Base-by-base conservation (phyloP, 1,140 invertebrate species). In the Maniola jurtina region DNA sequence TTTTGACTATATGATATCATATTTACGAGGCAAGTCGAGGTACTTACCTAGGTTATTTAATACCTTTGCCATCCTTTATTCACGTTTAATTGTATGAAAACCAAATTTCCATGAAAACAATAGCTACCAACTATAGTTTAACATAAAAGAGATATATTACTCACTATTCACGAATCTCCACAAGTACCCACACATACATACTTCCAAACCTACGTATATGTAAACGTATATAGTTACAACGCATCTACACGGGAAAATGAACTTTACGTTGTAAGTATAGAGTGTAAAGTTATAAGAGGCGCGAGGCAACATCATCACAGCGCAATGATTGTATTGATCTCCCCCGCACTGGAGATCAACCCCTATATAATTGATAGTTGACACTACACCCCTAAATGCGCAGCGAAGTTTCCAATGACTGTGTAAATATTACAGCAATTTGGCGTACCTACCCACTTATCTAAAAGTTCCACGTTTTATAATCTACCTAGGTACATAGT, bases 241-340 rank as follows among this genome's bases (percentile, higher is more conserved):
- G 13, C 14, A 25, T 2, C 25, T 6, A 2, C 48, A 25, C 16
- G 16, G 15, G 48, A 52, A 52, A 9, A 25, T 7, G 15, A 6
- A 25, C 48, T 25, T 52, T n/a, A n/a, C n/a, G n/a, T n/a, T n/a
- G n/a, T n/a, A 16, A 16, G 15, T 14, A 55, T 55, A 55, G 6
- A 13, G 13, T 34, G 25, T n/a, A 35, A 55, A 11, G 4, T 55
- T 36, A 33, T 34, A n/a, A 35, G 16, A 57, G 10, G 34, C 68
- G 59, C 59, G 54, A 59, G 59, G 76, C 76, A 77, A 75, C 72
- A 70, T 65, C 65, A 67, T 68, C 57, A 63, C 71, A 64, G 54
- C 68, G 79, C 79, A 76, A 84, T 84, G 82, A 84, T 79, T 83
- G 70, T 82, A 84, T 84, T 76, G 82, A 84, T 84, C 79, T 83